Base-by-base conservation (phyloP, 2,113 vertebrate species). In the Merops nubicus region DNA sequence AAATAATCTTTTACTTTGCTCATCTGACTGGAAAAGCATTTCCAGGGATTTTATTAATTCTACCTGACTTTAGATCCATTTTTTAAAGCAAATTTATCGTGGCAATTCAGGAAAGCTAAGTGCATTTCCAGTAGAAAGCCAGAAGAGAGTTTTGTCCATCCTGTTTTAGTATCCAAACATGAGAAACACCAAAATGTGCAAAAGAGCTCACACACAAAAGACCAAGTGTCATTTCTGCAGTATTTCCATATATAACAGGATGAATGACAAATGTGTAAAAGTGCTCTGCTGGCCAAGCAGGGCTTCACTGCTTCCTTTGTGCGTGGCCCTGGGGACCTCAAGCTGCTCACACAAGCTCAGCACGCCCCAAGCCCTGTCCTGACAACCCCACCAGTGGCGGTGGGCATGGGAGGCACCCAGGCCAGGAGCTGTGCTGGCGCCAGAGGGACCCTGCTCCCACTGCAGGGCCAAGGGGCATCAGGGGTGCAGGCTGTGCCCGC, bases 371-470 rank as follows among this genome's bases (percentile, higher is more conserved):
- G n/a, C 25, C 67, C 36, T 23, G 8, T 45, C 29, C 47, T 15
- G 31, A 16, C 4, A 2, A 25, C 12, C 31, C 42, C 45, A 17
- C 21, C 67, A 50, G n/a, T 5, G 25, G 36, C 38, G 43, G 47
- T 2, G 2, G 12, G 51, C 20, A 1, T 18, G n/a, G 68, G 14
- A 22, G 22, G 19, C 7, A 0, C 3, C 0, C 0, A 4, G 38
- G 8, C 20, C 25, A 4, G 59, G 40, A 34, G 31, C 78, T n/a
- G 36, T 9, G 4, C 70, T 18, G 7, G 47, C 34, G 38, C 8
- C 26, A 64, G 59, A 11, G 29, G 12, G 57, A 10, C 7, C 8
- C 22, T 1, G 5, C 15, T 40, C 15, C 19, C 2, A 0, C 29
- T 2, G 2, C 26, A 8, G 51, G 31, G 16, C 7, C 56, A 2